Evolutionary conservation across 1,140 invertebrate species (phyloP).

Genomic region (Hycleus cichorii): DNA sequence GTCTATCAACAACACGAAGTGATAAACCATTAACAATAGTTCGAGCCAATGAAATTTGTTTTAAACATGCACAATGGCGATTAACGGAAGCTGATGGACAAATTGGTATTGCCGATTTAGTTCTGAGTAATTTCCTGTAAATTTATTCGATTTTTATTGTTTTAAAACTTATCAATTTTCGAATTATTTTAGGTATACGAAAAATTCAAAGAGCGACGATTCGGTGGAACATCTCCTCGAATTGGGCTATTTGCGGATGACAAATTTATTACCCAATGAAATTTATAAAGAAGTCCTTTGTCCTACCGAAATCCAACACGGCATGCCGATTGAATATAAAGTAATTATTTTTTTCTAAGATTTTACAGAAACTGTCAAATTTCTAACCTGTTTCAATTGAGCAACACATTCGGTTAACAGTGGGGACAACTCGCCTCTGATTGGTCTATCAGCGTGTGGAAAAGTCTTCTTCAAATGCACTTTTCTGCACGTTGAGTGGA

Average conservation of each 20-base stretch:
- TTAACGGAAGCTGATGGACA: slow-evolving; percentile 96
- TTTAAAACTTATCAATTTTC: background rate
- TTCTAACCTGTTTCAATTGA: background rate
- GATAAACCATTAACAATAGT: slow-evolving; percentile 70
- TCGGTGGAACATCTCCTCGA: slow-evolving; percentile 95
- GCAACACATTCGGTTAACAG: too few relatives aligned
- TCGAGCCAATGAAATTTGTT: slow-evolving; percentile 93
- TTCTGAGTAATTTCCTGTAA: slow-evolving; percentile 91
- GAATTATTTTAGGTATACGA: slow-evolving; percentile 66
- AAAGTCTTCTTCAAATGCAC: too few relatives aligned
- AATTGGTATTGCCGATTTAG: slow-evolving; percentile 91
- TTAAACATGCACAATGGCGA: slow-evolving; percentile 97
- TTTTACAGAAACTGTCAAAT: background rate
- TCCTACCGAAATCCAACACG: slow-evolving; percentile 79
- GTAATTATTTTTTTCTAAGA: slow-evolving; percentile 26
- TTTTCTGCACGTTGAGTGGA: too few relatives aligned
- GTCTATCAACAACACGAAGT: slow-evolving; percentile 44
- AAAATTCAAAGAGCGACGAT: slow-evolving; percentile 93
- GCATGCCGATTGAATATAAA: slow-evolving; percentile 81
- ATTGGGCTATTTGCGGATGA: slow-evolving; percentile 93
- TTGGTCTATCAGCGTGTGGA: too few relatives aligned
- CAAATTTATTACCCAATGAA: slow-evolving; percentile 90
- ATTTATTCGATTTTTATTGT: slow-evolving; percentile 30
- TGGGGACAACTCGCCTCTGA: too few relatives aligned
- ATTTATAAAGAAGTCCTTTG: slow-evolving; percentile 88